Conservation (phyloP, 2,113 vertebrate species). For the Vombatus ursinus region DNA sequence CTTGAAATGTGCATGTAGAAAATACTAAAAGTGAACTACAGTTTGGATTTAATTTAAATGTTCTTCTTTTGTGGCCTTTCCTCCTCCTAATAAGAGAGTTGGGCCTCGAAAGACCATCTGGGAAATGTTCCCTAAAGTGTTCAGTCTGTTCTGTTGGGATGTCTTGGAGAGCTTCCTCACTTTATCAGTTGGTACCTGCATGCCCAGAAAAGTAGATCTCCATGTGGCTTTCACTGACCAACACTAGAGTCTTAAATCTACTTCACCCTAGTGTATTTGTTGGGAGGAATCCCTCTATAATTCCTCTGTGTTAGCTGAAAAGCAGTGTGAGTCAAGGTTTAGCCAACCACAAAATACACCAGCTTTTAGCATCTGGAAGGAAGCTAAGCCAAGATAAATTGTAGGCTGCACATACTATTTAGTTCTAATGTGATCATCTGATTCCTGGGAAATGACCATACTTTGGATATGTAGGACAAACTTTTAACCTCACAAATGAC, state of each 20-base stretch:
- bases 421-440: constrained; percentile 82
- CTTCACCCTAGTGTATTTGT: constrained; percentile 20
- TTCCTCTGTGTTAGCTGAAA: constrained; percentile 63
- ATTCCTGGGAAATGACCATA: constrained; percentile 83
- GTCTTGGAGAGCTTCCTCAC: neutral
- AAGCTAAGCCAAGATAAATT: constrained; percentile 80
- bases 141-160: neutral
- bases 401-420: constrained; percentile 72
- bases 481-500: constrained; percentile 81
- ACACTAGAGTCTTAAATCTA: constrained; percentile 24
- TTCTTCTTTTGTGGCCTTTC: neutral
- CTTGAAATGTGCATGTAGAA: constrained; percentile 30
- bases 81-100: constrained; percentile 45
- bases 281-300: constrained; percentile 59
- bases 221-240: constrained; percentile 41
- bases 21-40: constrained; percentile 37
- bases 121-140: constrained; percentile 48
- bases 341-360: constrained; percentile 69
- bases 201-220: constrained; percentile 17
- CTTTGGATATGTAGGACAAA: constrained; percentile 73
- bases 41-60: constrained; percentile 42
- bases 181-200: neutral
- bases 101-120: constrained; percentile 60
- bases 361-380: constrained; percentile 83
- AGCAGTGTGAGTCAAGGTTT: constrained; percentile 50